Evolutionary conservation across 1,140 invertebrate genomes (phyloP).

Genomic region (Nylanderia fulva): DNA sequence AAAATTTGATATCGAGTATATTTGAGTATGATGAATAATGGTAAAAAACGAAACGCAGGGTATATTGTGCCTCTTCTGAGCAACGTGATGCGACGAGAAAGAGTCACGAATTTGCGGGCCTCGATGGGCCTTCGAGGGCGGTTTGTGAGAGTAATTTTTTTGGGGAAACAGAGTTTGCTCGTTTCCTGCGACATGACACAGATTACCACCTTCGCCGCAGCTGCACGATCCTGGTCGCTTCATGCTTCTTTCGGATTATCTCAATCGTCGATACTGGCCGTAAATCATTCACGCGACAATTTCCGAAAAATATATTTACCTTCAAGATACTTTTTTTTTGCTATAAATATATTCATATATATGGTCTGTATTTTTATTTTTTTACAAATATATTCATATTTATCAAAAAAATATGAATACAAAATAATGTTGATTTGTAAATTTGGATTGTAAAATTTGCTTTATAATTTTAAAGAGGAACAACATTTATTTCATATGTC

Average conservation of each 20-base stretch:
- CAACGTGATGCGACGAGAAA: slow-evolving; percentile 45
- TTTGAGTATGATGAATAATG: slow-evolving; percentile 12
- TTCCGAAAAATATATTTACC: neutral
- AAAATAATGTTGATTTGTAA: neutral
- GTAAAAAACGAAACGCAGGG: slow-evolving; percentile 22
- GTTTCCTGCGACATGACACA: slow-evolving; percentile 71
- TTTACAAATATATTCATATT: neutral
- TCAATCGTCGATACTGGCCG: slow-evolving; percentile 34
- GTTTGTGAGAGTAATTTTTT: slow-evolving; percentile 68
- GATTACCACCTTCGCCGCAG: slow-evolving; percentile 72
- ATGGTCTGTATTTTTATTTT: neutral
- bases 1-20: neutral
- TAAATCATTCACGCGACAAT: neutral
- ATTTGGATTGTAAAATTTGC: neutral
- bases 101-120: slow-evolving; percentile 44
- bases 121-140: slow-evolving; percentile 57
- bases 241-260: slow-evolving; percentile 60
- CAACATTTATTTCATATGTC: neutral
- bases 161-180: slow-evolving; percentile 79
- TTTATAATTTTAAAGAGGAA: neutral
- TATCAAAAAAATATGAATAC: neutral
- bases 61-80: slow-evolving; percentile 4
- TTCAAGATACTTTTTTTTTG: neutral
- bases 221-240: slow-evolving; percentile 69
- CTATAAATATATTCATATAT: neutral